Evolutionary conservation across 2,113 vertebrate genomes (phyloP), one percentile per base, ranked within the genome.

Genomic region (Psephotus haematonotus): DNA sequence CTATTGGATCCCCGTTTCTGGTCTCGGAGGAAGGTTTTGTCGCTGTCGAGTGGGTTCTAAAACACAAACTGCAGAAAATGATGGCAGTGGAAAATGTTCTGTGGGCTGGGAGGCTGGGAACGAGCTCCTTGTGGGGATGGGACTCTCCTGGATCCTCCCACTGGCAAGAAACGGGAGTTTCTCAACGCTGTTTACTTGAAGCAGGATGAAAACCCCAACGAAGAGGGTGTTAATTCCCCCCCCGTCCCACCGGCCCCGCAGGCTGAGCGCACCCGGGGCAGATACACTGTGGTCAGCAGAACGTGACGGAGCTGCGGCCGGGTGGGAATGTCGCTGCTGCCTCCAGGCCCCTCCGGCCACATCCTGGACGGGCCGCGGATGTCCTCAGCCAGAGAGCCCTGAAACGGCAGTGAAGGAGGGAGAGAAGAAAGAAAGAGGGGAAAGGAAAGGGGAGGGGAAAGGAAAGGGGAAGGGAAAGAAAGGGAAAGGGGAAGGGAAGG

Each of bases 131-230:
- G 60, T 37, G 49, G 70, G 67, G 82, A 95, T 53, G 59, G 71
- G 90, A 90, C 93, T 74, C 60, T 94, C 47, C 90, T 70, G 71
- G 71, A 74, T 88, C 90, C 90, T 94, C 94, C 93, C 87, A 33
- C 92, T 94, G 95, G 96, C 68, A n/a, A 57, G 71, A n/a, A 25
- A 10, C 47, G 29, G 57, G 63, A 39, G 80, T 93, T 96, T 97
- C 95, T 71, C 94, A 95, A 92, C 46, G 3, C 55, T 86, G 71
- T 88, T 96, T 88, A 83, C 90, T 95, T 14, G 85, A 52, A 86
- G 60, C 33, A 85, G 79, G 41, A 81, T 67, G 39, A 50, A 86
- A 91, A 50, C 13, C 23, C 60, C 79, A 35, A 17, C 6, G 44
- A 59, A 53, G 72, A 81, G 77, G 60, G 69, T 81, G 80, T 33